Base-by-base conservation (phyloP, 2,888 invertebrate species). In the Cacoxenus indagator region DNA sequence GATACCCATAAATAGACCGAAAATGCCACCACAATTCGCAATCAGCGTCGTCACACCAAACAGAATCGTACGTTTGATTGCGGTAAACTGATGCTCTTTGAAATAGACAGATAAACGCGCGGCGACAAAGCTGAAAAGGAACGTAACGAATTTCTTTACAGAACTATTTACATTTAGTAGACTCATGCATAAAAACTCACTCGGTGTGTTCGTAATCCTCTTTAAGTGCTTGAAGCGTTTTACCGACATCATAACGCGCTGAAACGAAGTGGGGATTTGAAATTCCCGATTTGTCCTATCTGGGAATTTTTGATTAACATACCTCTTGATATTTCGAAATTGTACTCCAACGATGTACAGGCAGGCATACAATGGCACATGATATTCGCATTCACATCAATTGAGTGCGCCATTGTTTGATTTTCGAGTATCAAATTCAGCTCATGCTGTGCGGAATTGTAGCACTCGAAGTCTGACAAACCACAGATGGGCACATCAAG, bases 21-120 rank as follows among this genome's bases (percentile, higher is more conserved):
- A 90, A 8, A 93, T 88, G 72, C 93, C 93, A 17, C 93, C 93
- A 77, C 91, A 92, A 85, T 92, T 92, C 26, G 92, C 92, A 46
- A 93, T 89, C 78, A 93, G 91, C 73, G 92, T 92, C 0, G 92
- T 91, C 61, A 90, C 89, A 0, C 92, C 92, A 80, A 92, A 93
- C 24, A 93, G 86, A 77, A 92, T 92, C 0, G 92, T 91, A 2
- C 93, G 89, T 59, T 91, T 90, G 6, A 92, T 92, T 0, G 92
- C 91, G 61, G 92, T 92, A 76, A 92, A 93, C 81, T 93, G 92
- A 31, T 91, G 90, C 78, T 93, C 93, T 85, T 93, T 93, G 87
- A 93, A 93, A 87, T 92, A 92, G 14, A 93, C 90, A 76, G 91
- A 90, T 14, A 93, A 89, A 1, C 92, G 90, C 0, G 93, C 89